Conservation (phyloP, 2,797 vertebrate genomes). For the Falco concolor region DNA sequence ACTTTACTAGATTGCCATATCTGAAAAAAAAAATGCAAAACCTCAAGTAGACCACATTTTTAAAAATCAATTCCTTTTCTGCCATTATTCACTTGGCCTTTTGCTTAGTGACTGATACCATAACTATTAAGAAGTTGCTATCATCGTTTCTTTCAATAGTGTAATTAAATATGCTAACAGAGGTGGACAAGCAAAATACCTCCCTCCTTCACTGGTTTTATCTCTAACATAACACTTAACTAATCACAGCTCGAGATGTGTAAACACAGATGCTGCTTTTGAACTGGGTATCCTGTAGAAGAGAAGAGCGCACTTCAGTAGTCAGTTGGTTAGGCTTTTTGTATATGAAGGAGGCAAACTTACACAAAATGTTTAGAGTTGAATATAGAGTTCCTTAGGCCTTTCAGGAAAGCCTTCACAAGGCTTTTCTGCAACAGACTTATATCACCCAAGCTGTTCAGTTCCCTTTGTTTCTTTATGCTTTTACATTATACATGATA, state of each 20-base stretch:
- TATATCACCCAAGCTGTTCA: background rate
- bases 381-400: background rate
- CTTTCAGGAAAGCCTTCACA: slow-evolving; percentile 5
- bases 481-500: slow-evolving; percentile 21
- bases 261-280: background rate
- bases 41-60: background rate
- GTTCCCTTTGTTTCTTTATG: slow-evolving; percentile 1
- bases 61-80: background rate
- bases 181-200: background rate
- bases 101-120: background rate
- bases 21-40: background rate
- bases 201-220: background rate
- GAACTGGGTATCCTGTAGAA: background rate
- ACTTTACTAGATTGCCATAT: background rate
- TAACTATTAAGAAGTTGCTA: background rate
- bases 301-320: fast-evolving
- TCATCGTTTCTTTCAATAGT: background rate
- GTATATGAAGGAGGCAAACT: background rate
- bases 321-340: background rate
- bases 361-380: background rate
- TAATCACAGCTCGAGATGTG: background rate
- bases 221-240: background rate
- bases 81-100: background rate
- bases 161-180: background rate
- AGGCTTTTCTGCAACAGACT: background rate